Percentiles rank a stretch among this genome's conserved stretches.
phyloP scores from a whole-genome alignment of 2,888 invertebrate genomes.

The Pycnomerus fuliginosus region DNA sequence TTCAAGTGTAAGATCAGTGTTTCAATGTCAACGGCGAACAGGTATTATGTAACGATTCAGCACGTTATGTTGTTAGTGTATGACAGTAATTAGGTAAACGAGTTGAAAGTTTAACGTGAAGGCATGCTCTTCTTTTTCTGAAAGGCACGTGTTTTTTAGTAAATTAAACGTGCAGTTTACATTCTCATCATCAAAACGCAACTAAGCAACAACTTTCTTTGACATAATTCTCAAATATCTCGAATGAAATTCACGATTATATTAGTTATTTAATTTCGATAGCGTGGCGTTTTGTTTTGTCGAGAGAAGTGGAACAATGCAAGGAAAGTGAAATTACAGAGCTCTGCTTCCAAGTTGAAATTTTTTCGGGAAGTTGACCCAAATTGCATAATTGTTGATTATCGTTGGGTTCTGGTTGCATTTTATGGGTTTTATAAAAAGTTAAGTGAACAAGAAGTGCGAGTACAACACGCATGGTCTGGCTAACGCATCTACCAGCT shows the following conservation, averaged over 20 bases:
- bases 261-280: constrained; percentile 24
- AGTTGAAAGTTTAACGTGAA: constrained; percentile 15
- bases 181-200: constrained; percentile 27
- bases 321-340: constrained; percentile 26
- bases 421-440: constrained; percentile 15
- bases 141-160: constrained; percentile 20
- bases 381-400: neutral
- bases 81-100: constrained; percentile 24
- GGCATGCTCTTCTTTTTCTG: constrained; percentile 14
- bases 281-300: constrained; percentile 21
- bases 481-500: constrained; percentile 43
- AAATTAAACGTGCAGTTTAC: constrained; percentile 26
- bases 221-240: constrained; percentile 32
- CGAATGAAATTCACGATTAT: constrained; percentile 18
- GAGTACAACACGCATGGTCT: constrained; percentile 31
- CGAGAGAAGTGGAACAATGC: constrained; percentile 25
- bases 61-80: constrained; percentile 22
- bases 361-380: neutral
- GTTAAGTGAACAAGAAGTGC: constrained; percentile 24
- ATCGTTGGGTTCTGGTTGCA: neutral
- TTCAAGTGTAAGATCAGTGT: constrained; percentile 20
- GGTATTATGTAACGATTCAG: constrained; percentile 23
- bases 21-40: constrained; percentile 25
- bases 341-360: too few relatives aligned
- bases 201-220: constrained; percentile 32